phyloP scores from a whole-genome alignment of 2,888 invertebrate species.

The Resseliella maxima region DNA sequence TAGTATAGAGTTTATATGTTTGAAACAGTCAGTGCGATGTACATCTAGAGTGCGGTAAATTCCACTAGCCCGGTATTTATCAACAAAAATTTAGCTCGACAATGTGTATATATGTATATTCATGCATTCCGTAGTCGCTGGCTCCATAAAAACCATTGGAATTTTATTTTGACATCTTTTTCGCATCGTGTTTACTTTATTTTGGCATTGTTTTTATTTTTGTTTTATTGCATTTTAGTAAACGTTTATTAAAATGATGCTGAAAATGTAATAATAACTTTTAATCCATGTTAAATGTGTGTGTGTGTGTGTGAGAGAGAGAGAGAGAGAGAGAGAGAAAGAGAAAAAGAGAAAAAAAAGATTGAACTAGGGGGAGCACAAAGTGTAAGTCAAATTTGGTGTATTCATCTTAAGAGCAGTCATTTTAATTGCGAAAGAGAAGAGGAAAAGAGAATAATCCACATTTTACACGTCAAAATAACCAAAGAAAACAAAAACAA shows the following conservation, averaged over 20 bases:
- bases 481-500: too few species aligned
- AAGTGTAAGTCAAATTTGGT: too few species aligned
- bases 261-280: neutral
- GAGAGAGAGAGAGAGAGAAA: too few species aligned
- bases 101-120: too few species aligned
- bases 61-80: neutral
- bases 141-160: conserved; percentile 47
- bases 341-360: too few species aligned
- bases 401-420: too few species aligned
- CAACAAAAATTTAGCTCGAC: neutral
- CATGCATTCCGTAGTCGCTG: conserved; percentile 12
- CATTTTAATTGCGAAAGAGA: too few species aligned
- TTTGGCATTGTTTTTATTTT: neutral
- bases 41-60: neutral
- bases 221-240: neutral
- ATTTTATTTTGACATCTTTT: conserved; percentile 26
- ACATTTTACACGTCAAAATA: too few species aligned
- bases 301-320: too few species aligned
- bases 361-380: too few species aligned
- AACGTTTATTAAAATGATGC: neutral
- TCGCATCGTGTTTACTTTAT: neutral
- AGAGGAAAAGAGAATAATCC: too few species aligned
- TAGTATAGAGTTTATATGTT: neutral
- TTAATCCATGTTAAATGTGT: neutral
- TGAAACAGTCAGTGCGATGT: neutral